These are phyloP conservation scores for Platalea minor DNA, from an alignment of 2,797 vertebrate genomes.

Conservation along the genomic window DNA sequence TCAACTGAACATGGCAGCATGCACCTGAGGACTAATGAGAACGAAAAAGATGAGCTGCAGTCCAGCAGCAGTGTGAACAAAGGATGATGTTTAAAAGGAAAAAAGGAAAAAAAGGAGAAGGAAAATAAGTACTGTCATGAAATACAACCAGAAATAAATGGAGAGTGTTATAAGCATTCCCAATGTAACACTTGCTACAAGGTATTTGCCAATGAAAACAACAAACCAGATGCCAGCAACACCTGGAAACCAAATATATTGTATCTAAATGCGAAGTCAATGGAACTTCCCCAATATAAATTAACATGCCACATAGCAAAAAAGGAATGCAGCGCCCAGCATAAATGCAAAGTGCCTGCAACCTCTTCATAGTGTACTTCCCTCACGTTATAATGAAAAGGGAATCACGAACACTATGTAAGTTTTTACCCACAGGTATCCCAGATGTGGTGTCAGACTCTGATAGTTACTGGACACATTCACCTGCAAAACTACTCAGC, in stretches of 20 bases:
- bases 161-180: neutral
- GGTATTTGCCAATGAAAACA: neutral
- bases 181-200: neutral
- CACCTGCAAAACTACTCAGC: neutral
- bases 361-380: neutral
- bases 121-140: neutral
- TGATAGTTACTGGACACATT: neutral
- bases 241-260: conserved; percentile 11
- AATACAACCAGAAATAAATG: neutral
- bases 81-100: neutral
- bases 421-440: neutral
- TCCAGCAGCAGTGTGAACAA: neutral
- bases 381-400: neutral
- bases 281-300: neutral
- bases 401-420: neutral
- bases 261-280: neutral
- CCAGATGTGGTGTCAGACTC: neutral
- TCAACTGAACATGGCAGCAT: neutral
- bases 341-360: neutral
- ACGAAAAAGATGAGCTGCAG: neutral
- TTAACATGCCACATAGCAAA: neutral
- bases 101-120: neutral
- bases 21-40: neutral
- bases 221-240: conserved; percentile 2
- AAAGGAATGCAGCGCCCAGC: neutral